Conservation (phyloP, 2,797 vertebrate genomes). For the Tolypeutes matacus region DNA sequence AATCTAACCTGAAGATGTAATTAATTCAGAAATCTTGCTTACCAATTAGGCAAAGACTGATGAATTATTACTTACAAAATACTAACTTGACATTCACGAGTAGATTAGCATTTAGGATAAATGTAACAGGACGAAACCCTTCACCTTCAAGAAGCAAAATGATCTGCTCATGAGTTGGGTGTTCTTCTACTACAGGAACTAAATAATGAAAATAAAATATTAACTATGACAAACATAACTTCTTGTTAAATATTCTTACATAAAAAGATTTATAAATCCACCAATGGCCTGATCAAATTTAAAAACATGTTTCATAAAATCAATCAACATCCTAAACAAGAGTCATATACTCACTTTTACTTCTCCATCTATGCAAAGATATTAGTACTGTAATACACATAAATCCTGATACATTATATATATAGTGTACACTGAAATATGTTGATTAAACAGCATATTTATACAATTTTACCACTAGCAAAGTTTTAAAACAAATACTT, state of each 20-base stretch:
- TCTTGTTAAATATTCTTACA: constrained; percentile 31
- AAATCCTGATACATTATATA: neutral
- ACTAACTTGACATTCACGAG: constrained; percentile 94
- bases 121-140: constrained; percentile 91
- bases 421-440: neutral
- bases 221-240: constrained; percentile 55
- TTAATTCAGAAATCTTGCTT: constrained; percentile 63
- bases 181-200: constrained; percentile 93
- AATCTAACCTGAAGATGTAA: constrained; percentile 57
- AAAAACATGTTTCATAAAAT: constrained; percentile 47
- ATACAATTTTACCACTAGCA: constrained; percentile 39
- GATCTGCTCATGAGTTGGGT: constrained; percentile 92
- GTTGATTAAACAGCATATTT: constrained; percentile 15
- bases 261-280: constrained; percentile 38
- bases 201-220: constrained; percentile 65
- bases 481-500: constrained; percentile 44
- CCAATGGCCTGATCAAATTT: constrained; percentile 19
- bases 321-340: constrained; percentile 8
- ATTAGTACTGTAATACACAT: constrained; percentile 16
- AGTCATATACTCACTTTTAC: constrained; percentile 37
- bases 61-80: constrained; percentile 91
- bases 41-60: constrained; percentile 62
- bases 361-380: constrained; percentile 36
- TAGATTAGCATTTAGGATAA: constrained; percentile 95
- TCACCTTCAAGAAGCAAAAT: constrained; percentile 91